A percentile compares a stretch with the other conserved stretches of the same genome.
These are phyloP conservation scores for Antechinus stuartii DNA, from an alignment of 2,113 vertebrate genomes.

Conservation along the genomic window DNA sequence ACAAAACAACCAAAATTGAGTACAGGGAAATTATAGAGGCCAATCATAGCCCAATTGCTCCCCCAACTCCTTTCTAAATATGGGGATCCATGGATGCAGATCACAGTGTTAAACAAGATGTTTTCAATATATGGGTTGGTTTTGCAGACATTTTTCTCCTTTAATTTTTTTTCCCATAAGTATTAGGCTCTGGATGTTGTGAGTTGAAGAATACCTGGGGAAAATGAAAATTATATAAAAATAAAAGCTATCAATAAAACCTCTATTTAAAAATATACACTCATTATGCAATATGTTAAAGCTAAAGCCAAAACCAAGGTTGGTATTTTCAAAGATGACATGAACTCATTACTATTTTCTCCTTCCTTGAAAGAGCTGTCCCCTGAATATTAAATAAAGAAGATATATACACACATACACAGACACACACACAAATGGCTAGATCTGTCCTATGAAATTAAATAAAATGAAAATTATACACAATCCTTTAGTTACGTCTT, in stretches of 20 bases:
- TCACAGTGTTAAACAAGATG: background rate
- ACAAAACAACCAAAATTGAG: background rate
- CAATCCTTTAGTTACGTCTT: background rate
- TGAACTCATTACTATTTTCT: background rate
- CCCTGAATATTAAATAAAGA: background rate
- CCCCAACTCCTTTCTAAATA: background rate
- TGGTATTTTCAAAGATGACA: conserved; percentile 7
- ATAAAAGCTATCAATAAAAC: background rate
- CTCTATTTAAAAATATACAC: background rate
- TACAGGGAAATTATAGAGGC: background rate
- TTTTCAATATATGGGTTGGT: background rate
- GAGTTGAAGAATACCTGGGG: background rate
- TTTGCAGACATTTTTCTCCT: background rate
- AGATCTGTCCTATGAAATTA: conserved; percentile 37
- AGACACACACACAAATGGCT: too few relatives aligned
- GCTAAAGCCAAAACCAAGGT: background rate
- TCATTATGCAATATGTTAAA: conserved; percentile 20
- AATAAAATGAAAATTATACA: background rate
- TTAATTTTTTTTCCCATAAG: background rate
- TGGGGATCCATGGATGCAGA: background rate
- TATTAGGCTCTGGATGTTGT: background rate
- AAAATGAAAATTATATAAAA: background rate
- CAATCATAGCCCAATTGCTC: background rate
- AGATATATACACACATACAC: background rate
- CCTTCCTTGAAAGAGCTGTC: conserved; percentile 43